These are phyloP conservation scores for Emys orbicularis DNA, from an alignment of 2,797 vertebrate species.

Conservation along the genomic window DNA sequence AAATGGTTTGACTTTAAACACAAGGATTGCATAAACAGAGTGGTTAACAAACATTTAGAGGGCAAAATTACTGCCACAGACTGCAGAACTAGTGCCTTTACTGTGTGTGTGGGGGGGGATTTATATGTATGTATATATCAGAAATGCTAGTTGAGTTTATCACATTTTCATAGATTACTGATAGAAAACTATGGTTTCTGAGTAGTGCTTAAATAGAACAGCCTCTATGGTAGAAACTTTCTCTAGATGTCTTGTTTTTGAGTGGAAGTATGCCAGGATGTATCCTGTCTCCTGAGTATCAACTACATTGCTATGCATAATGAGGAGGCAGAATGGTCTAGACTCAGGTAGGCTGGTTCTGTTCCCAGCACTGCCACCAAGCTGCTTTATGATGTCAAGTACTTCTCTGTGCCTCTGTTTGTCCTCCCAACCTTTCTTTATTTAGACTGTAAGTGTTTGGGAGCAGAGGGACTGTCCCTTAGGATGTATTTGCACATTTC, in stretches of 20 bases:
- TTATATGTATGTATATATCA: background rate
- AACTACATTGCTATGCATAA: background rate
- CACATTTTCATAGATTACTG: background rate
- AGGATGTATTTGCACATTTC: background rate
- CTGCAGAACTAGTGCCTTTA: background rate
- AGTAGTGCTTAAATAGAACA: background rate
- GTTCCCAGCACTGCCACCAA: background rate
- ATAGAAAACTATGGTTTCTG: background rate
- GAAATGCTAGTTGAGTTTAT: background rate
- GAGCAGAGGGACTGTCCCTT: background rate
- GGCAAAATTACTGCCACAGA: background rate
- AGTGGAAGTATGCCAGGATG: background rate
- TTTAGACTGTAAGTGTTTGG: background rate
- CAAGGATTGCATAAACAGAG: background rate
- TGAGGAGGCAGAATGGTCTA: background rate
- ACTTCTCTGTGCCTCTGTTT: background rate
- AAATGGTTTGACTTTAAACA: background rate
- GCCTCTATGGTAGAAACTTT: background rate
- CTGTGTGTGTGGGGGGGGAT: no score
- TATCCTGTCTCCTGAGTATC: background rate
- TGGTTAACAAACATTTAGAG: background rate
- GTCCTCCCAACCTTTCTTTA: background rate
- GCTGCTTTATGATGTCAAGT: background rate
- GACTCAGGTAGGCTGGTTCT: background rate
- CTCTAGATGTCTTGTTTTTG: background rate